These are phyloP conservation scores for Drosophila navojoa DNA, from an alignment of 1,140 invertebrate species.

Conservation along the genomic window DNA sequence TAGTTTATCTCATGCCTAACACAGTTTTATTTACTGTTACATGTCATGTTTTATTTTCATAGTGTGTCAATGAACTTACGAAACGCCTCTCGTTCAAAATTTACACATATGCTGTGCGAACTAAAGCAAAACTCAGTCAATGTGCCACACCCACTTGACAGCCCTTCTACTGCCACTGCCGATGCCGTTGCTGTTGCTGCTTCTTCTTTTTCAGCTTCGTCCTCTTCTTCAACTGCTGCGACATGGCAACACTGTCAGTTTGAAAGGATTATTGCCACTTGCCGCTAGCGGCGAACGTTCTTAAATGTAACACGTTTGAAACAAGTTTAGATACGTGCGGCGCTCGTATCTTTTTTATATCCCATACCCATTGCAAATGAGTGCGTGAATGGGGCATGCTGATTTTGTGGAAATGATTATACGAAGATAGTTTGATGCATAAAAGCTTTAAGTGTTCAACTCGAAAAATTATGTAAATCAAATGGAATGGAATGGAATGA, in stretches of 20 bases:
- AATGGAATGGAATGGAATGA: too few relatives aligned
- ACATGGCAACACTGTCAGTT: conserved; percentile 77
- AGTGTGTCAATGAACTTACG: neutral
- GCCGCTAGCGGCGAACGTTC: conserved; percentile 78
- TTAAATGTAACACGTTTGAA: conserved; percentile 82
- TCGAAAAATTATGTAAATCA: too few relatives aligned
- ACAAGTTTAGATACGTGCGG: conserved; percentile 79
- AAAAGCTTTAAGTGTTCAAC: too few relatives aligned
- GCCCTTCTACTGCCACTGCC: conserved; percentile 15
- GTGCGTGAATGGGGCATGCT: conserved; percentile 2
- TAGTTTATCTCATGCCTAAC: neutral
- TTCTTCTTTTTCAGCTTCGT: conserved; percentile 3
- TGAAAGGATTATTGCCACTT: conserved; percentile 81
- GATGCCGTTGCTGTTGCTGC: conserved; percentile 1
- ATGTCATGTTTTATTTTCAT: neutral
- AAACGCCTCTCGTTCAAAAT: conserved; percentile 21
- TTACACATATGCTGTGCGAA: conserved; percentile 42
- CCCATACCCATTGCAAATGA: conserved; percentile 1
- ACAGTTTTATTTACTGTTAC: neutral
- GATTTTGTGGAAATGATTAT: conserved; percentile 28
- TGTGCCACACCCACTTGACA: conserved; percentile 67
- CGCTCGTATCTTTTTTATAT: conserved; percentile 33
- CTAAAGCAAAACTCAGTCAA: conserved; percentile 58
- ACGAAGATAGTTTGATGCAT: neutral
- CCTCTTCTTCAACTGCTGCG: conserved; percentile 22